Conservation (phyloP, 2,888 invertebrate genomes). For the Leucozona laternaria region DNA sequence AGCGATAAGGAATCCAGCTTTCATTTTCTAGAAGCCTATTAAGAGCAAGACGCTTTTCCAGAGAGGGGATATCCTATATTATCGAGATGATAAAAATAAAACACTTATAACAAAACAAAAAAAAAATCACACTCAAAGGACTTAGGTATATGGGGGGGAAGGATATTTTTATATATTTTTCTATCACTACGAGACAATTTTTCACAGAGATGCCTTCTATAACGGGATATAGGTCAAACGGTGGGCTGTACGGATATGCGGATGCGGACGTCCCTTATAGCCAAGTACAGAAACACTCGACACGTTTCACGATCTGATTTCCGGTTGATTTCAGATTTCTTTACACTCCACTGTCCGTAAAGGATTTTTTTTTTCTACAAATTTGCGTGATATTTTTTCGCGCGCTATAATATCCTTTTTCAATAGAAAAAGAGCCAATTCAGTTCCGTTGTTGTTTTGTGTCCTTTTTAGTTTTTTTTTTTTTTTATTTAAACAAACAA, state of each 20-base stretch:
- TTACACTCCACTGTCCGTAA: not conserved
- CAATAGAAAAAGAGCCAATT: conserved; percentile 3
- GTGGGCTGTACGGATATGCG: not conserved
- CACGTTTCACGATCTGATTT: conserved; percentile 39
- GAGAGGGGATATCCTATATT: conserved; percentile 15
- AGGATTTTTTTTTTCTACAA: not conserved
- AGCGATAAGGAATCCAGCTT: conserved; percentile 25
- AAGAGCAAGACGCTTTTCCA: conserved; percentile 6
- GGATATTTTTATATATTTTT: not conserved
- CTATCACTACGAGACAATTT: conserved; percentile 33
- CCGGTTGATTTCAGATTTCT: conserved; percentile 41
- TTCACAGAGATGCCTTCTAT: conserved; percentile 14
- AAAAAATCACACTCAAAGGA: conserved; percentile 40
- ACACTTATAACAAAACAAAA: conserved; percentile 15
- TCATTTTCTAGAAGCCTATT: not conserved
- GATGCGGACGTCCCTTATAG: conserved; percentile 20
- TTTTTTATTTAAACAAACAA: conserved; percentile 25
- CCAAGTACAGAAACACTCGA: conserved; percentile 41
- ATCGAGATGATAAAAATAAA: conserved; percentile 38
- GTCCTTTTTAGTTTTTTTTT: not conserved
- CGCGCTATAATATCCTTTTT: conserved; percentile 49
- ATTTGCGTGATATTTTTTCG: conserved; percentile 23
- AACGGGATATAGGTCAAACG: conserved; percentile 63
- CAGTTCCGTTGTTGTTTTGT: not conserved
- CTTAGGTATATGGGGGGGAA: not conserved